Conservation (phyloP, 2,113 vertebrate species). For the Mus pahari region DNA sequence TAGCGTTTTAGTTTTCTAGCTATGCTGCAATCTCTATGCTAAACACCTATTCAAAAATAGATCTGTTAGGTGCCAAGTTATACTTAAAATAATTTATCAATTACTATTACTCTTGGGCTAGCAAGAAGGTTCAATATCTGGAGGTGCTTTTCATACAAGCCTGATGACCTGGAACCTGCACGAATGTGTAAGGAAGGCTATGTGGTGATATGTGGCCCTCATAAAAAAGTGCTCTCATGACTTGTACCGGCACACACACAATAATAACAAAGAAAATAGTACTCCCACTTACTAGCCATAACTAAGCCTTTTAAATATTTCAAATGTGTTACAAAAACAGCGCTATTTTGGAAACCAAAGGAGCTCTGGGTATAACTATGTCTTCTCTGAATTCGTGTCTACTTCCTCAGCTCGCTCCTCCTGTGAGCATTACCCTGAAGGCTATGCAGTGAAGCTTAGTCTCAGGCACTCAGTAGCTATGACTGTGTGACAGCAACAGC, state of each 20-base stretch:
- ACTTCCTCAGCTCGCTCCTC: not conserved
- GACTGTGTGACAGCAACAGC: not conserved
- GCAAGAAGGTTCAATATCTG: not conserved
- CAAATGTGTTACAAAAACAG: not conserved
- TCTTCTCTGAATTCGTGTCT: not conserved
- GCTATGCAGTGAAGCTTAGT: not conserved
- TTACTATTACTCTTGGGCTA: not conserved
- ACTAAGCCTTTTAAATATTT: not conserved
- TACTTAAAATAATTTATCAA: conserved; percentile 5
- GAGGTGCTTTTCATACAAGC: not conserved
- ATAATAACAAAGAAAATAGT: not conserved
- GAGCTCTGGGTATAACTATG: not conserved
- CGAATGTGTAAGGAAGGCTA: not conserved
- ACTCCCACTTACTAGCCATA: not conserved
- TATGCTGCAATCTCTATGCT: not conserved
- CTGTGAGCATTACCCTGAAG: not conserved
- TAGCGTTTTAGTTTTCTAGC: not conserved
- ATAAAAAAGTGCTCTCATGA: not conserved
- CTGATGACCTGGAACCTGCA: not conserved
- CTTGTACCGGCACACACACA: not conserved
- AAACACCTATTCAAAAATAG: conserved; percentile 14
- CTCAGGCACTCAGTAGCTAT: not conserved
- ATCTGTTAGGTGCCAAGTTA: not conserved
- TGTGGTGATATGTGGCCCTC: too few species aligned
- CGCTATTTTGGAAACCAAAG: not conserved